phyloP scores from a whole-genome alignment of 2,888 invertebrate species.

The Elegia similella region DNA sequence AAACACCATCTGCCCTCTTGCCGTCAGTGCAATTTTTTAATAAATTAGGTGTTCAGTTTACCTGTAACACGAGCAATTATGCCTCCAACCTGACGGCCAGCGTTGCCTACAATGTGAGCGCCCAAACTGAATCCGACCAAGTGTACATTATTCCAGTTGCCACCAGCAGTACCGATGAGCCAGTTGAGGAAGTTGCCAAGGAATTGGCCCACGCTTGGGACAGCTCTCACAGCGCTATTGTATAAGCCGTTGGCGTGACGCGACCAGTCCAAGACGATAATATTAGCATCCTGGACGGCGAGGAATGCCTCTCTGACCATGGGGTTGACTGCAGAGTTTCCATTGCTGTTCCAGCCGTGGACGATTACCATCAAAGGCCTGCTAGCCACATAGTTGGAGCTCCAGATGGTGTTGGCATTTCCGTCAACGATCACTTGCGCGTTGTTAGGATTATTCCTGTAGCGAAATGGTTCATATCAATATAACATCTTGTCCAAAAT shows the following conservation, averaged over 20 bases:
- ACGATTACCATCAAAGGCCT: slow-evolving; percentile 50
- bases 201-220: slow-evolving; percentile 53
- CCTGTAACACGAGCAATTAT: slow-evolving; percentile 52
- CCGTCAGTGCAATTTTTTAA: too few relatives aligned
- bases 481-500: too few relatives aligned
- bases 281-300: slow-evolving; percentile 51
- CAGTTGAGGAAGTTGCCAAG: slow-evolving; percentile 65
- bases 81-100: slow-evolving; percentile 47
- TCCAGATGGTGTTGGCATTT: slow-evolving; percentile 45
- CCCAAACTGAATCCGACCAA: slow-evolving; percentile 73
- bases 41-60: slow-evolving; percentile 26
- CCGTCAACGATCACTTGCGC: slow-evolving; percentile 50
- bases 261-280: slow-evolving; percentile 69
- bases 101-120: slow-evolving; percentile 65
- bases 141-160: slow-evolving; percentile 63
- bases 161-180: slow-evolving; percentile 56
- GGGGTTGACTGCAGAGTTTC: slow-evolving; percentile 45
- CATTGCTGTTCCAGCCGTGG: slow-evolving; percentile 62
- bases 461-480: slow-evolving; percentile 14
- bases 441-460: slow-evolving; percentile 45
- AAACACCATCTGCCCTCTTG: too few relatives aligned
- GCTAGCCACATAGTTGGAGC: slow-evolving; percentile 45
- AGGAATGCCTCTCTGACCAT: slow-evolving; percentile 50
- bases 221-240: slow-evolving; percentile 47
- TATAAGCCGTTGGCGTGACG: slow-evolving; percentile 44